A percentile compares a stretch with the other conserved stretches of the same genome.
Evolutionary conservation across 2,113 vertebrate genomes (phyloP).

Genomic region (Trinectes maculatus): DNA sequence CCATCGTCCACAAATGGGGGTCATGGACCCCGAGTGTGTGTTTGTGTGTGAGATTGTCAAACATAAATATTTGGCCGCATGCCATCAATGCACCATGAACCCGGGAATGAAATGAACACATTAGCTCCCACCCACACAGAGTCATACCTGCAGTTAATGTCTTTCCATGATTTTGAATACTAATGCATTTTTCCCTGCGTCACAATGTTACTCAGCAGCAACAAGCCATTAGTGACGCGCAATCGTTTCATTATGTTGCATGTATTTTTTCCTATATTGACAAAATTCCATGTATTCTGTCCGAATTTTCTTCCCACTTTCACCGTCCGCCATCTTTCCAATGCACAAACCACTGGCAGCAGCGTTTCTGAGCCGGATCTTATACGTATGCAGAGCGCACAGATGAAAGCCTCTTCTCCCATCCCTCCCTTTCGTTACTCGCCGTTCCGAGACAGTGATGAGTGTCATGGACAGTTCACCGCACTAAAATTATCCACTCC

Average conservation of each 20-base stretch:
- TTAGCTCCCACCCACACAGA: constrained; percentile 49
- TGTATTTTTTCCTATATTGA: constrained; percentile 27
- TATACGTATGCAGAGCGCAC: background rate
- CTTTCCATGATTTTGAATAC: constrained; percentile 16
- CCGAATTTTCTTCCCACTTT: background rate
- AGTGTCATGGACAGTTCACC: constrained; percentile 57
- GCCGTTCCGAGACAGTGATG: constrained; percentile 38
- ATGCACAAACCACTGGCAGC: constrained; percentile 29
- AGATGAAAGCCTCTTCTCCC: constrained; percentile 43
- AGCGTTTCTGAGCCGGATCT: constrained; percentile 10
- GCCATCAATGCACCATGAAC: constrained; percentile 48
- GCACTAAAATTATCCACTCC: constrained; percentile 52
- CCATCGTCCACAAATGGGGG: constrained; percentile 59
- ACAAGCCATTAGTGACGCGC: constrained; percentile 48
- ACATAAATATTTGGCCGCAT: constrained; percentile 35
- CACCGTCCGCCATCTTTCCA: constrained; percentile 21
- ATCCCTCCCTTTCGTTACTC: constrained; percentile 39
- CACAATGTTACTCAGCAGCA: constrained; percentile 28
- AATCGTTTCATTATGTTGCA: constrained; percentile 40
- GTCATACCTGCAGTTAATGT: constrained; percentile 32
- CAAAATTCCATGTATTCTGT: background rate
- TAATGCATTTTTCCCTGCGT: constrained; percentile 17
- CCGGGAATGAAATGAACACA: constrained; percentile 50
- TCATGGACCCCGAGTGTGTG: constrained; percentile 39
- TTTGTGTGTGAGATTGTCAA: background rate